Conservation (phyloP, 2,797 vertebrate species). For the Diglossa cyanea region DNA sequence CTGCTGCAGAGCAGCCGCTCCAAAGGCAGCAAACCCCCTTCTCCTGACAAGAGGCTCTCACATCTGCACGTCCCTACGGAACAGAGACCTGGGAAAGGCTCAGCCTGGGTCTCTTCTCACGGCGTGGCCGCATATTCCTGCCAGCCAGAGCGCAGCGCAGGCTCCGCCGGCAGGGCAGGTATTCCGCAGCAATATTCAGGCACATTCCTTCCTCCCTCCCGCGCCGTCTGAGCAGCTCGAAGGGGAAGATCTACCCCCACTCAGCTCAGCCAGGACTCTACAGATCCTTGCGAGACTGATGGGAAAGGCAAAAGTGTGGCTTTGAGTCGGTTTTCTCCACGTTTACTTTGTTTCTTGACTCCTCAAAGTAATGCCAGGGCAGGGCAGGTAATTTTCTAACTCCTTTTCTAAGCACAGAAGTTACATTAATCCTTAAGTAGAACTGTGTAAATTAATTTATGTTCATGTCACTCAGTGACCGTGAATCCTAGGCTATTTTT, state of each 20-base stretch:
- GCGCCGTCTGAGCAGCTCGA: not conserved
- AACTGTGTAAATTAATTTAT: not conserved
- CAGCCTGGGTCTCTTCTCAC: not conserved
- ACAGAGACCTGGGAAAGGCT: not conserved
- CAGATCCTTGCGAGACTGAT: not conserved
- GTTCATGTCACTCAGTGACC: not conserved
- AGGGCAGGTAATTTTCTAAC: not conserved
- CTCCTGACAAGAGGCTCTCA: not conserved
- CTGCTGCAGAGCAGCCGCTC: too few species aligned
- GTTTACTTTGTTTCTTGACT: not conserved
- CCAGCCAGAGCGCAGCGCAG: not conserved
- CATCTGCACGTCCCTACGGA: not conserved
- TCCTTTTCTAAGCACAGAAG: not conserved
- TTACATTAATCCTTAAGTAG: not conserved
- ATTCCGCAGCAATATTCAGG: not conserved
- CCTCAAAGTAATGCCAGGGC: not conserved
- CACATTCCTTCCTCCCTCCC: not conserved
- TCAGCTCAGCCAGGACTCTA: not conserved
- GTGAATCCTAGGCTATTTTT: not conserved
- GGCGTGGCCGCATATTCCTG: not conserved
- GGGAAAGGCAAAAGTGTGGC: not conserved
- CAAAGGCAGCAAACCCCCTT: accelerated
- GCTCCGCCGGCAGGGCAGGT: not conserved
- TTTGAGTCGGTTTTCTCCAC: not conserved
- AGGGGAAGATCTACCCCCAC: not conserved